Evolutionary conservation across 1,140 invertebrate genomes (phyloP), one percentile per base, ranked within the genome.

Genomic region (Aradophagus sp.): DNA sequence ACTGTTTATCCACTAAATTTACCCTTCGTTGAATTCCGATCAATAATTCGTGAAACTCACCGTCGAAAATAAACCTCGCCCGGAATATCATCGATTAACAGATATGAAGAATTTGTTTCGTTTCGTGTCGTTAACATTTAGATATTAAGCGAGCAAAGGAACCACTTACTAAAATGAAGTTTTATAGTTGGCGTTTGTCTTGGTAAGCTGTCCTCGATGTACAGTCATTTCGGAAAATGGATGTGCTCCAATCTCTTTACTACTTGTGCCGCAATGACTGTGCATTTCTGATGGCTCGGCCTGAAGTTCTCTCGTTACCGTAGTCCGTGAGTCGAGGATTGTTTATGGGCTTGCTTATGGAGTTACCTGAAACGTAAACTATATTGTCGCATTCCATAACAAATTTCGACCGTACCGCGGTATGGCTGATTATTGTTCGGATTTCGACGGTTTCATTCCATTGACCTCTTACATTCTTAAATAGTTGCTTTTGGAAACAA

Each of bases 321-420:
- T 45, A 67, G 62, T 69, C 56, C 56, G 67, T 55, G 56, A 61
- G 72, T 74, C 66, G 61, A 70, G 62, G 48, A 68, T 67, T 74
- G 72, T 69, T 74, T 70, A 74, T 69, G 66, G 70, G 72, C 61
- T 70, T 67, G 72, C 61, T 74, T 74, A 69, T 67, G 50, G 61
- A 74, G 72, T 74, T 69, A 69, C 55, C 62, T 67, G 71, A 66
- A 69, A 74, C 66, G 48, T 53, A 58, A 66, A 69, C 66, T 66
- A 61, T 52, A 69, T 42, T 53, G 44, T 50, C 27, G 38, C 55
- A 39, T 34, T 55, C 19, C 39, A 53, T 63, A 55, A 69, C 66
- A 65, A 74, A 74, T 69, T 70, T 41, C 44, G 11, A 29, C 7
- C 27, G 7, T 29, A 4, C 10, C 27, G 11, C 4, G 10, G 11